Evolutionary conservation across 2,113 vertebrate genomes (phyloP), one percentile per base, ranked within the genome.

Genomic region (Chlorodrepanis virens): DNA sequence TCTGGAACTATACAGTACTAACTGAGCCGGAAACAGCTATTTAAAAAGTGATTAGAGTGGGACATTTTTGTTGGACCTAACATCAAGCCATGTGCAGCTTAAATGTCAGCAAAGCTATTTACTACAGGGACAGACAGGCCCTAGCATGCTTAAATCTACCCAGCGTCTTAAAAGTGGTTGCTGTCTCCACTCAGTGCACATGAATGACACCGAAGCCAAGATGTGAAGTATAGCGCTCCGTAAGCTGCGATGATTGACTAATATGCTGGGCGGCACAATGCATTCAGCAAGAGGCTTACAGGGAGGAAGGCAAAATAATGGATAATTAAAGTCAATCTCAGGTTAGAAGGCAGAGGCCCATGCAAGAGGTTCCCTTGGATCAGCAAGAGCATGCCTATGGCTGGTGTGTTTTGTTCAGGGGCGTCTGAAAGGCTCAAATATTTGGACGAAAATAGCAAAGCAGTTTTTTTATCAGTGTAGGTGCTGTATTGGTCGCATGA

Each of bases 1-100:
- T 86, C 56, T 91, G 75, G 68, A 95, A 81, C 93, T 95, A 80
- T 95, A 93, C 90, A 83, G 82, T 65, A 95, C 85, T 93, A 95
- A 95, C 90, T 96, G 95, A 96, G 88, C 95, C 90, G 95, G 96
- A 96, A 96, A 94, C 85, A 94, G 85, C 90, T 96, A 93, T 96
- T 96, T 96, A 90, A 97, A 92, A 96, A 89, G 83, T 83, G 93
- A 94, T 94, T 94, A 95, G 70, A 64, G 47, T 90, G 70, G 74
- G 93, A 94, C 90, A 90, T 81, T 94, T 95, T 93, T 92, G 70
- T 91, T 92, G 71, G 90, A 90, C 81, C 91, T 92, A 87, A 81
- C 79, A 67, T 82, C 82, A 78, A 93, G 81, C 56, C 59, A 44
- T 89, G 59, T 57, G 57, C 49, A 47, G 77, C 85, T 86, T 89